A percentile compares a stretch with the other conserved stretches of the same genome.
phyloP scores from a whole-genome alignment of 1,140 invertebrate genomes.

The Pemphigus obesinymphae region DNA sequence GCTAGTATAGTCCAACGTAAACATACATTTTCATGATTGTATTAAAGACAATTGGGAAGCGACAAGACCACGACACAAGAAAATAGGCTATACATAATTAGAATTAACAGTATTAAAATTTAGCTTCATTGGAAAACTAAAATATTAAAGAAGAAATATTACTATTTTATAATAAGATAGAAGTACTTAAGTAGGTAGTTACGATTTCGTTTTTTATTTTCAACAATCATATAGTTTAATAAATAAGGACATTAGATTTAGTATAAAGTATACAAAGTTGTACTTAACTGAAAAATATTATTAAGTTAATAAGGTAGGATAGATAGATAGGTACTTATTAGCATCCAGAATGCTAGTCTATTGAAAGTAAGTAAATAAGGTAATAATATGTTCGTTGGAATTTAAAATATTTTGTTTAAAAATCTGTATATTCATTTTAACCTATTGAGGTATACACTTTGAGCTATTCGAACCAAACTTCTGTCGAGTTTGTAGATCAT shows the following conservation, averaged over 20 bases:
- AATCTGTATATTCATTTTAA: background rate
- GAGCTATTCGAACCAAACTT: constrained; percentile 15
- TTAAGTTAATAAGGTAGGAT: no score
- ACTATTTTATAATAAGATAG: constrained; percentile 4
- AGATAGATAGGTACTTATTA: background rate
- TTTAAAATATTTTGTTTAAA: background rate
- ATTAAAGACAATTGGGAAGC: constrained; percentile 29
- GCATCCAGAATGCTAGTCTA: background rate
- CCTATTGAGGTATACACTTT: constrained; percentile 10
- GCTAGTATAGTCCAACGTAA: constrained; percentile 15
- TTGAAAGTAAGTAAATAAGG: no score
- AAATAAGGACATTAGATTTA: background rate
- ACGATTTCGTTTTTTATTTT: constrained; percentile 2
- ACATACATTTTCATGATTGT: constrained; percentile 38
- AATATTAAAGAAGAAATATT: constrained; percentile 7
- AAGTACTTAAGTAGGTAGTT: constrained; percentile 11
- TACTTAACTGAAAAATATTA: background rate
- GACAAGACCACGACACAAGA: constrained; percentile 1
- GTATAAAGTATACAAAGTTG: background rate
- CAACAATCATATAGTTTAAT: background rate
- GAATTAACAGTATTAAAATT: constrained; percentile 2
- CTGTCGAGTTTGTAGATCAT: background rate
- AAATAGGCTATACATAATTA: constrained; percentile 8
- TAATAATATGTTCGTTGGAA: background rate
- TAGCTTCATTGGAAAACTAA: background rate